Evolutionary conservation across 2,113 vertebrate species (phyloP), one percentile per base, ranked within the genome.

Genomic region (Megaceryle maxima): DNA sequence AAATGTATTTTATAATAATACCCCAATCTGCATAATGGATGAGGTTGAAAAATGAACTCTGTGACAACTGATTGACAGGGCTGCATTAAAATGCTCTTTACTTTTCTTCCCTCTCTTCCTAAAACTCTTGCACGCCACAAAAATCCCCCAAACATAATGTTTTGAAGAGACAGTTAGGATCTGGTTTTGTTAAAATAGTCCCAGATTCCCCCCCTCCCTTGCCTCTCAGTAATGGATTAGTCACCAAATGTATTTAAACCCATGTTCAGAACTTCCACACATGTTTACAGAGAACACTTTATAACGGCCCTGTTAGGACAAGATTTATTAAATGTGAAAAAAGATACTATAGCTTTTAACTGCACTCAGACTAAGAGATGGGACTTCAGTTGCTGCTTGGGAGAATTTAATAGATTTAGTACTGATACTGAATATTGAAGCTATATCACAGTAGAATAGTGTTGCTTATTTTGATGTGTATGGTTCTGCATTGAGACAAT

Each of bases 1-100:
- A 94, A 92, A 60, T 51, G 43, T 73, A 67, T 94, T 85, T 95
- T 91, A 57, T 93, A 93, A 83, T 97, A 95, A 88, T 88, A 76
- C 53, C 66, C 59, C 35, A 67, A 55, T 88, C 81, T 96, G 75
- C 95, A 92, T 96, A 90, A 95, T 86, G 83, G 79, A 89, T 96
- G 83, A 94, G 83, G 92, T 51, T 87, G 92, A 74, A 82, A 94
- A 95, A 82, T 89, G 31, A 94, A 84, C 74, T 87, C 86, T 0
- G 24, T 94, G 88, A 92, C 92, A 93, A 37, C 53, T 92, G 96
- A 96, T 51, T 93, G 96, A 67, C 86, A 89, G 70, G 83, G n/a
- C 83, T 95, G 83, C 83, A 41, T 89, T 94, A 87, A 91, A 91
- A 82, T 70, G 91, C 64, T 82, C 63, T 62, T 88, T 85, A 43